phyloP scores from a whole-genome alignment of 35 echinoderm and acorn worm species.

The Ophiothrix spiculata region DNA sequence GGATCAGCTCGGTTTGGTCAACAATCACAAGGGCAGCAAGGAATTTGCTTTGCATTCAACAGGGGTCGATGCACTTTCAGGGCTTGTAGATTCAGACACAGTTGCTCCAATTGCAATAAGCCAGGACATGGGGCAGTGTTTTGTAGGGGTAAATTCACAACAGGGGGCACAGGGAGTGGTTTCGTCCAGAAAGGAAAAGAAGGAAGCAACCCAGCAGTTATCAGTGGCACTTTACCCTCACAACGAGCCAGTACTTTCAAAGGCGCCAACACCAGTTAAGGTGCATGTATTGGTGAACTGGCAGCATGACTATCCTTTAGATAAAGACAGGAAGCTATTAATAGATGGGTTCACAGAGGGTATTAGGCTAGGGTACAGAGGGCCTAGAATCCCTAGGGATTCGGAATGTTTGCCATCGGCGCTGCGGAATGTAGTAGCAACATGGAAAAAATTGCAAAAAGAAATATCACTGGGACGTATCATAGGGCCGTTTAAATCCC shows the following conservation, averaged over 20 bases:
- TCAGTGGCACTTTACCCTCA: background rate
- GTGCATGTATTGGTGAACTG: background rate
- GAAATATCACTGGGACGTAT: conserved; percentile 34
- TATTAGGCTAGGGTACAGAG: background rate
- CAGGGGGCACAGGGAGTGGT: background rate
- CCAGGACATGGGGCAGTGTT: no score
- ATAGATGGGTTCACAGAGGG: background rate
- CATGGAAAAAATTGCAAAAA: background rate
- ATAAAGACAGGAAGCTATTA: background rate
- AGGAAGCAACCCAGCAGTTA: background rate
- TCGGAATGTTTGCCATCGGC: background rate
- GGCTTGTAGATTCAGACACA: background rate
- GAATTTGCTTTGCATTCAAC: no score
- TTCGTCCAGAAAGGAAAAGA: background rate
- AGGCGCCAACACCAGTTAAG: conserved; percentile 30
- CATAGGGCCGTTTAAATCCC: conserved; percentile 18
- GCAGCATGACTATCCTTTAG: background rate
- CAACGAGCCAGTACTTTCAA: background rate
- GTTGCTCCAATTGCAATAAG: background rate
- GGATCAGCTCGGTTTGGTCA: background rate
- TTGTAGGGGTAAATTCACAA: background rate
- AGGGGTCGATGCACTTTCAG: no score
- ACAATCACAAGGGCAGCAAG: background rate
- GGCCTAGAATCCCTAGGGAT: background rate
- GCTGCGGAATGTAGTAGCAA: background rate